Percentiles rank a stretch among this genome's conserved stretches.
Conservation (phyloP, 2,113 vertebrate genomes). For the Tachysurus fulvidraco region DNA sequence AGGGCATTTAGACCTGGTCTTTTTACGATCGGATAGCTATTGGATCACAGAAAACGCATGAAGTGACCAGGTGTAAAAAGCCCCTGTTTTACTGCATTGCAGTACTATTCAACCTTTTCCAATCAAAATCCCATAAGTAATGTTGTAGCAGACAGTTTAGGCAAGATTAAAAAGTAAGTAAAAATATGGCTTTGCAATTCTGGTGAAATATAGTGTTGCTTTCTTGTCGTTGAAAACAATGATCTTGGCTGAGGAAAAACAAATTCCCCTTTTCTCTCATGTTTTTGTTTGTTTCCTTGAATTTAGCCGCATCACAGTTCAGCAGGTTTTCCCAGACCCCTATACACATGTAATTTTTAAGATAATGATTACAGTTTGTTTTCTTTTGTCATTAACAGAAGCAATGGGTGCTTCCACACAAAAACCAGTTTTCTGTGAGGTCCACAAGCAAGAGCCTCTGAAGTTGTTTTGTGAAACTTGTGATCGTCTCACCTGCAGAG, state of each 20-base stretch:
- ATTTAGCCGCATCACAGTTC: background rate
- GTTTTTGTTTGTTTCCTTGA: background rate
- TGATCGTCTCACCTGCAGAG: constrained; percentile 92
- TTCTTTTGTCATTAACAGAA: constrained; percentile 69
- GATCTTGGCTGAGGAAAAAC: background rate
- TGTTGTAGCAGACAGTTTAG: background rate
- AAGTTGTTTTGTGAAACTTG: constrained; percentile 98
- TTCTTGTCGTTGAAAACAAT: background rate
- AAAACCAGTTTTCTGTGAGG: constrained; percentile 91
- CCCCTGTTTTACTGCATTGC: background rate
- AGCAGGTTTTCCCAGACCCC: background rate
- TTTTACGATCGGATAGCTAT: too few species aligned
- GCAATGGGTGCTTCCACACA: constrained; percentile 86
- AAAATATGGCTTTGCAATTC: background rate
- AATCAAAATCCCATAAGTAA: background rate
- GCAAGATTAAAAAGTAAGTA: background rate
- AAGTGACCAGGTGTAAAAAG: too few species aligned
- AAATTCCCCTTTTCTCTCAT: too few species aligned
- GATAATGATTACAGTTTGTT: too few species aligned
- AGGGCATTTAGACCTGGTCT: too few species aligned
- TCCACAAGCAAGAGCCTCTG: constrained; percentile 95
- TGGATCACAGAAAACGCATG: too few species aligned
- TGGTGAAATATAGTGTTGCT: background rate
- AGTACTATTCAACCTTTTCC: background rate
- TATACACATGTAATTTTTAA: background rate